phyloP scores from a whole-genome alignment of 2,888 invertebrate genomes.

The Machimus atricapillus region DNA sequence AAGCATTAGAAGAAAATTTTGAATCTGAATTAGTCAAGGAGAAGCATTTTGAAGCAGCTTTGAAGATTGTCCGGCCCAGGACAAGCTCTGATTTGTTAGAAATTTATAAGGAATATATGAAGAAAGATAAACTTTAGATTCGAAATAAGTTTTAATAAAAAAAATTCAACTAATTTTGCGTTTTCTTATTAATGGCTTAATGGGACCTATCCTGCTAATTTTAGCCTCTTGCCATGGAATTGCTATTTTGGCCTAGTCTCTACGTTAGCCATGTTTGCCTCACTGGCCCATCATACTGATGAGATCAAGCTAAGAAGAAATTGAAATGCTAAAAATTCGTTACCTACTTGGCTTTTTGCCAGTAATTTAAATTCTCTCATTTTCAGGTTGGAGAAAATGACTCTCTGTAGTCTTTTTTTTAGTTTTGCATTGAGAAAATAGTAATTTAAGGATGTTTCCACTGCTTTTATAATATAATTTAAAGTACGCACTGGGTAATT shows the following conservation, averaged over 20 bases:
- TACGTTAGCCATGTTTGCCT: too few species aligned
- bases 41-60: conserved; percentile 77
- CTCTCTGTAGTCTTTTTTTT: not conserved
- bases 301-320: not conserved
- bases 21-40: conserved; percentile 68
- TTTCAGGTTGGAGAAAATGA: not conserved
- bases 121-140: not conserved
- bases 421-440: not conserved
- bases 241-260: not conserved
- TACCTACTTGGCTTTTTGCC: not conserved
- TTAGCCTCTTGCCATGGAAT: not conserved
- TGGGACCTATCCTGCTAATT: not conserved
- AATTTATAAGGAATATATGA: conserved; percentile 74
- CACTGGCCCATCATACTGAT: not conserved
- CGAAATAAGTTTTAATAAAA: not conserved
- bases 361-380: not conserved
- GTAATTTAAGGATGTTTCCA: not conserved
- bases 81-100: conserved; percentile 75
- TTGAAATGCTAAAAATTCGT: not conserved
- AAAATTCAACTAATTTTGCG: not conserved
- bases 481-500: not conserved
- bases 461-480: not conserved
- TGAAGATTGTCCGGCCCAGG: conserved; percentile 76
- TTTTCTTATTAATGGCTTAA: not conserved
- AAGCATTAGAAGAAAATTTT: conserved; percentile 80